These are phyloP conservation scores for Hemistola chrysoprasaria DNA, from an alignment of 2,888 invertebrate species.

Conservation along the genomic window DNA sequence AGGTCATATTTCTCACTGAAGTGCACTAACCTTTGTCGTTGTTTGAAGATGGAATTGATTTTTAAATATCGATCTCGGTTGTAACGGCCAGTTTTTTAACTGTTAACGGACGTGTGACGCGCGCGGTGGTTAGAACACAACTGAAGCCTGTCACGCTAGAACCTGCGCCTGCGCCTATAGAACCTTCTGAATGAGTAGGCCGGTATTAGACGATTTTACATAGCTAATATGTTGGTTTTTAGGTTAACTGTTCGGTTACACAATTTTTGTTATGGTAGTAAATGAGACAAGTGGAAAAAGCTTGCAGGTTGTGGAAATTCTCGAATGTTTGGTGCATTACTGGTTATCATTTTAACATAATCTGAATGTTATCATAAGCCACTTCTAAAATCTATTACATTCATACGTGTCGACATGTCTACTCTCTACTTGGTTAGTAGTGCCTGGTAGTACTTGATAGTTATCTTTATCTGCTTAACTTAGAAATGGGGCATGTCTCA, in stretches of 20 bases:
- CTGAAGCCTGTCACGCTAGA: constrained; percentile 29
- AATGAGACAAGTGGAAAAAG: constrained; percentile 3
- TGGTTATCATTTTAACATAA: too few relatives aligned
- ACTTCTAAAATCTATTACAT: too few relatives aligned
- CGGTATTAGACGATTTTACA: constrained; percentile 18
- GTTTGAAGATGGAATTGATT: constrained; percentile 12
- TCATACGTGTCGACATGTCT: too few relatives aligned
- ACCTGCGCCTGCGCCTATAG: constrained; percentile 27
- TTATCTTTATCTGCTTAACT: too few relatives aligned
- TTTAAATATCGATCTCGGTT: constrained; percentile 21
- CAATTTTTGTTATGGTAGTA: constrained; percentile 15
- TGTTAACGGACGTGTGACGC: constrained; percentile 22
- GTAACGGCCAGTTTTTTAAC: constrained; percentile 4
- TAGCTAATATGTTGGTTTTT: constrained; percentile 20
- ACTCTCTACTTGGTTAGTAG: too few relatives aligned
- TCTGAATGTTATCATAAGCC: too few relatives aligned
- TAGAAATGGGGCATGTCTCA: too few relatives aligned
- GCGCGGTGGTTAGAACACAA: constrained; percentile 31
- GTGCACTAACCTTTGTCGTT: constrained; percentile 26
- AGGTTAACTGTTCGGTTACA: constrained; percentile 25
- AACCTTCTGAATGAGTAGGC: constrained; percentile 24
- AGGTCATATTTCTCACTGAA: constrained; percentile 8
- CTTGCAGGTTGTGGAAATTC: constrained; percentile 2
- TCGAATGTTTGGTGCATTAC: too few relatives aligned
- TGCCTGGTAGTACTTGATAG: too few relatives aligned